phyloP scores from a whole-genome alignment of 2,797 vertebrate species.

The Catostomus latipinnis region DNA sequence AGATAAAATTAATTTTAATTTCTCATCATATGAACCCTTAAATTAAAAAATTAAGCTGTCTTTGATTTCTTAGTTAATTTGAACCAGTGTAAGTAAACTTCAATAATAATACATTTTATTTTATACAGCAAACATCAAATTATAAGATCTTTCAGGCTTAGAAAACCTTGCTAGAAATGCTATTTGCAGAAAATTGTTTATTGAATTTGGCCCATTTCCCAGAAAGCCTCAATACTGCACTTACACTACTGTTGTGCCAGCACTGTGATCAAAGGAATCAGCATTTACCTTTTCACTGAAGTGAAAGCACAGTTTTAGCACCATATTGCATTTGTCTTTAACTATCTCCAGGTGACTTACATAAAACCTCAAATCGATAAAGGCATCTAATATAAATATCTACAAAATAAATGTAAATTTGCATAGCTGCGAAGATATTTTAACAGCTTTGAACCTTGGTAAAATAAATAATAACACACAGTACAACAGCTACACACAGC shows the following conservation, averaged over 20 bases:
- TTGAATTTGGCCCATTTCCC: conserved; percentile 46
- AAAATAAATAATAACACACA: background rate
- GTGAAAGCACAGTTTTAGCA: background rate
- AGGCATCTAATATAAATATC: background rate
- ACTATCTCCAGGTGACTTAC: no score
- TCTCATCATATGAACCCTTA: no score
- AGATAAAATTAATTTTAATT: no score
- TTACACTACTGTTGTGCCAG: conserved; percentile 12
- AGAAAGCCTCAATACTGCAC: conserved; percentile 32
- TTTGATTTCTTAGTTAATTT: no score
- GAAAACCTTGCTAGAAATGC: conserved; percentile 27
- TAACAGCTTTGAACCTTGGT: background rate
- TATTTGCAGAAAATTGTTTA: conserved; percentile 21
- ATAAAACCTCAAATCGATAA: no score
- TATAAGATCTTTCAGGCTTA: conserved; percentile 11
- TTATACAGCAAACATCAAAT: conserved; percentile 6
- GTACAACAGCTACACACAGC: background rate
- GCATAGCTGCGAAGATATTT: background rate
- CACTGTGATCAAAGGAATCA: conserved; percentile 10
- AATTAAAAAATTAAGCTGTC: no score
- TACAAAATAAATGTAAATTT: background rate
- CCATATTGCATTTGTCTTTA: background rate
- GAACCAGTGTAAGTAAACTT: no score
- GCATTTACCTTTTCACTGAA: conserved; percentile 7
- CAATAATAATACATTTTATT: background rate